Percentiles rank a stretch among this genome's conserved stretches.
Evolutionary conservation across 2,113 vertebrate species (phyloP).

Genomic region (Phodopus roborovskii): DNA sequence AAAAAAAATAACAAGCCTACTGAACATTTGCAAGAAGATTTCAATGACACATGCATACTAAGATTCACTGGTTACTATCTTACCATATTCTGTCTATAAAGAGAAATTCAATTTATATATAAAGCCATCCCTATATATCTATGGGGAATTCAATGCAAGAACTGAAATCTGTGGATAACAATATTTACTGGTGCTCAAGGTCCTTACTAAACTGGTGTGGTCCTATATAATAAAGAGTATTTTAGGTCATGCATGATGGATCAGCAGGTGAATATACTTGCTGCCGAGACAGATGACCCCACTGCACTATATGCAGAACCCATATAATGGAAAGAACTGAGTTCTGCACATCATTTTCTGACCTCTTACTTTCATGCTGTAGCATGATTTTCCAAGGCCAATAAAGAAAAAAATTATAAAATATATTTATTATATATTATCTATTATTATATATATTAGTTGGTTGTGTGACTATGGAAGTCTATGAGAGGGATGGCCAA

Average conservation of each 20-base stretch:
- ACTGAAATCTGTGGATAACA: not conserved
- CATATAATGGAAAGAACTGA: not conserved
- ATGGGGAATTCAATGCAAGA: not conserved
- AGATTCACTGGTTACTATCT: not conserved
- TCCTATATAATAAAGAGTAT: not conserved
- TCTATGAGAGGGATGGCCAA: fast-evolving
- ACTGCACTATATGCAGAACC: not conserved
- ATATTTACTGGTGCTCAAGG: not conserved
- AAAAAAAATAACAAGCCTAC: conserved; percentile 32
- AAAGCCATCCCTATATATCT: not conserved
- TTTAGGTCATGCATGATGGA: not conserved
- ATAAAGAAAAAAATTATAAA: not conserved
- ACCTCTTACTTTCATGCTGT: not conserved
- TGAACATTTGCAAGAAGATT: not conserved
- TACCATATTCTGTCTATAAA: not conserved
- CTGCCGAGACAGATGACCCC: not conserved
- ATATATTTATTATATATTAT: not conserved
- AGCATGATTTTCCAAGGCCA: not conserved
- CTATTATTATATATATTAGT: too few relatives aligned
- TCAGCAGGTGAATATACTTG: too few relatives aligned
- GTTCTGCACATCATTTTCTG: not conserved
- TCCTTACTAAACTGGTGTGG: not conserved
- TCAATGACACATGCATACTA: not conserved
- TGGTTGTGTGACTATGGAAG: not conserved
- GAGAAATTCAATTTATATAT: not conserved